Conservation (phyloP, 1,140 invertebrate genomes). For the Philaenus spumarius region DNA sequence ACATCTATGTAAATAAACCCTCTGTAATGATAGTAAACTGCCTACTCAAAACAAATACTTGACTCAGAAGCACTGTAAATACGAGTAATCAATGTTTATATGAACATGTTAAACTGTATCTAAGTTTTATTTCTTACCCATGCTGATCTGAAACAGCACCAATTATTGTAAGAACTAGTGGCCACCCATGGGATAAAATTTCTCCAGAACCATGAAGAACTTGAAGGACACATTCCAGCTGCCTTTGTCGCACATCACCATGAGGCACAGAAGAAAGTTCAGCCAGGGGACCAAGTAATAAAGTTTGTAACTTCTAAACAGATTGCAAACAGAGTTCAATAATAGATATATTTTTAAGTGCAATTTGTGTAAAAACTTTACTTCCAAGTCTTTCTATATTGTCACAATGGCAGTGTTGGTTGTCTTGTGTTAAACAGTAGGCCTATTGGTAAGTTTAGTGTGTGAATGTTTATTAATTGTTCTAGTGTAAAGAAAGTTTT, state of each 20-base stretch:
- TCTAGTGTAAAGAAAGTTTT: too few species aligned
- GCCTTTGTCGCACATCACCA: slow-evolving; percentile 88
- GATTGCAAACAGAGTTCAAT: too few species aligned
- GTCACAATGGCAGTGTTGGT: too few species aligned
- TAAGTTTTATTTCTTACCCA: slow-evolving; percentile 50
- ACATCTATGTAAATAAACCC: not conserved
- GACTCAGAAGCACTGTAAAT: too few species aligned
- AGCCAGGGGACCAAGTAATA: slow-evolving; percentile 80
- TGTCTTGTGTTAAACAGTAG: too few species aligned
- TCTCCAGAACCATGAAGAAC: slow-evolving; percentile 91
- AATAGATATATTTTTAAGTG: too few species aligned
- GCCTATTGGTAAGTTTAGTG: too few species aligned
- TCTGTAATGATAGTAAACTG: not conserved
- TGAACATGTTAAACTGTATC: not conserved
- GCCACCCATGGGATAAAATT: slow-evolving; percentile 88
- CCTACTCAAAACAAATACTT: too few species aligned
- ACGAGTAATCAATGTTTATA: too few species aligned
- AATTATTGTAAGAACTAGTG: slow-evolving; percentile 87
- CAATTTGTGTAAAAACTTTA: too few species aligned
- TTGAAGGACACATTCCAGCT: slow-evolving; percentile 90
- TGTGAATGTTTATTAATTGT: too few species aligned
- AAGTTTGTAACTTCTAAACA: slow-evolving; percentile 69
- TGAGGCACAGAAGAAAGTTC: slow-evolving; percentile 84
- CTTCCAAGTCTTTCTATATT: too few species aligned
- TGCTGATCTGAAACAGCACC: slow-evolving; percentile 89